Conservation (phyloP, 2,113 vertebrate genomes). For the Ursus arctos region DNA sequence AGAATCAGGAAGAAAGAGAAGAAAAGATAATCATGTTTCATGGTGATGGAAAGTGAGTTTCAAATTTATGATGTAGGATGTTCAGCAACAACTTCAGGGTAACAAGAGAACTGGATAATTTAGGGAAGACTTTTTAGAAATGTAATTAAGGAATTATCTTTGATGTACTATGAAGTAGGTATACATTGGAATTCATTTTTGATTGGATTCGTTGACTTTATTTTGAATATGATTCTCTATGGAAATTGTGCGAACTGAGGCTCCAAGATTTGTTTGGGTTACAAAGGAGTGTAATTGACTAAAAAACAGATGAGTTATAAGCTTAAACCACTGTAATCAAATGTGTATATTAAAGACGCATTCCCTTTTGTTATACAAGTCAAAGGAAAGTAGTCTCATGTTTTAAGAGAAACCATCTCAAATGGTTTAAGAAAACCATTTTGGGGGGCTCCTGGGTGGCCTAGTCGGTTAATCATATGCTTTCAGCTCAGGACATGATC, state of each 20-base stretch:
- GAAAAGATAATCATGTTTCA: not conserved
- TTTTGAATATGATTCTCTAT: conserved; percentile 32
- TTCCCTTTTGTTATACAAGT: conserved; percentile 37
- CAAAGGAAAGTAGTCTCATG: conserved; percentile 27
- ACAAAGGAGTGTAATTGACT: conserved; percentile 19
- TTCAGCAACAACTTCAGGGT: not conserved
- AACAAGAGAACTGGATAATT: not conserved
- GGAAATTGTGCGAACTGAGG: not conserved
- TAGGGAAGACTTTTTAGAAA: not conserved
- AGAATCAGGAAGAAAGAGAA: not conserved
- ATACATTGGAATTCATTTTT: not conserved
- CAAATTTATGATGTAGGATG: not conserved
- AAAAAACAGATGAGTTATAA: conserved; percentile 31
- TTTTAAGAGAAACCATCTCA: not conserved
- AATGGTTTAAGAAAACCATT: conserved; percentile 30
- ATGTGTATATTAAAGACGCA: not conserved
- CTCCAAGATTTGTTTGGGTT: conserved; percentile 31
- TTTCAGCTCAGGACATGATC: not conserved
- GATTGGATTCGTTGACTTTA: not conserved
- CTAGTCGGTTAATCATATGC: not conserved
- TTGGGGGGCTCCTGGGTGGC: not conserved
- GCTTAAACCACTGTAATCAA: not conserved
- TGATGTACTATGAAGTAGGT: not conserved
- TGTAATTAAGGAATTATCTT: not conserved
- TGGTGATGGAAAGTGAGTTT: not conserved